Evolutionary conservation across 1,140 invertebrate genomes (phyloP), one percentile per base, ranked within the genome.

Genomic region (Sarcophaga bullata): DNA sequence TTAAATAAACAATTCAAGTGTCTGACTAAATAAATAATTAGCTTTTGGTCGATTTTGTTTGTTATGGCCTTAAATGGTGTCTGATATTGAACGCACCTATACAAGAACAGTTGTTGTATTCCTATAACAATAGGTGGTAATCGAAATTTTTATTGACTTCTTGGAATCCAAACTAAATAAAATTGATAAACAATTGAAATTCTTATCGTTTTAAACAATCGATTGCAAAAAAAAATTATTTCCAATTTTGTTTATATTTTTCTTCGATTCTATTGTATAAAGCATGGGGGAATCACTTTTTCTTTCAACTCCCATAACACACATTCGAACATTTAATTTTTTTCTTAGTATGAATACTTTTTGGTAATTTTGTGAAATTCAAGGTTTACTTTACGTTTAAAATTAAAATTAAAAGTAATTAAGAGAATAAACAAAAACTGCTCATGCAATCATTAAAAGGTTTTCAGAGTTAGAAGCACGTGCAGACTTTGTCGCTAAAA

Each of bases 111-210:
- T 58, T 58, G 54, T 58, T 58, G 54, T 58, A 58, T 58, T 58
- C 54, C 25, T 37, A 37, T 15, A 58, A 58, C 15, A 58, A 58
- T 58, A 58, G 15, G 25, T 37, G 25, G 25, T 37, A 37, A 37
- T 13, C 4, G 15, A 15, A 58, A 58, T n/a, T 58, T 58, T 58
- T 58, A 58, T 58, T 0, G n/a, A 58, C 54, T 58, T 58, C 54
- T 58, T 3, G 54, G 54, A 58, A 58, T 6, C n/a, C 15, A 58
- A 13, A 58, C 54, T 7, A 58, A 58, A 58, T n/a, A 37, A 37
- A 58, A 58, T 58, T 58, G 54, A 58, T 58, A 58, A 58, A n/a
- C 54, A 58, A 58, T n/a, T 58, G 54, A n/a, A 58, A 58, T 58
- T 3, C n/a, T 58, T 58, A 58, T 58, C 54, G 25, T 37, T 58